A percentile compares a stretch with the other conserved stretches of the same genome.
Conservation (phyloP, 2,113 vertebrate species). For the Dissostichus mawsoni region DNA sequence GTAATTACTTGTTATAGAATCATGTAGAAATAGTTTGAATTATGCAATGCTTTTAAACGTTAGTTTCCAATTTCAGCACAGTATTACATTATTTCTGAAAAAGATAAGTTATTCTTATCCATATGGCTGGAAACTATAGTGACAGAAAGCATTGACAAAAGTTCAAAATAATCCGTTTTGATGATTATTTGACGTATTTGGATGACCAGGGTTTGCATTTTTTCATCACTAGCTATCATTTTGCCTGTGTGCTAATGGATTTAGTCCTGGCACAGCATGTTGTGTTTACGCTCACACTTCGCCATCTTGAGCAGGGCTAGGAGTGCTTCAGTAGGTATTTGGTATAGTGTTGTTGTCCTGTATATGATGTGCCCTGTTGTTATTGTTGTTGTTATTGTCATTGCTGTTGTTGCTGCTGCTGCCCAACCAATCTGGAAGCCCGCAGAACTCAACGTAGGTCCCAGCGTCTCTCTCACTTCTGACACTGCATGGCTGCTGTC, state of each 20-base stretch:
- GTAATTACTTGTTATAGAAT: conserved; percentile 1
- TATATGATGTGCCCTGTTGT: conserved; percentile 85
- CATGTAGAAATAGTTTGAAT: conserved; percentile 29
- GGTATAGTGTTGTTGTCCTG: conserved; percentile 75
- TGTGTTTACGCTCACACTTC: conserved; percentile 27
- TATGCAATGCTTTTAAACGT: conserved; percentile 65
- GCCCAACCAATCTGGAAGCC: conserved; percentile 84
- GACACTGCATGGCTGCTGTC: conserved; percentile 71
- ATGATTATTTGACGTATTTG: conserved; percentile 80
- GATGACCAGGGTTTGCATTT: conserved; percentile 75
- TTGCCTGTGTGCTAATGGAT: neutral
- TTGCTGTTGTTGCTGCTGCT: conserved; percentile 82
- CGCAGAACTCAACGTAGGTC: conserved; percentile 86
- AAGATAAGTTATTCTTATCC: neutral
- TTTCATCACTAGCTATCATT: conserved; percentile 50
- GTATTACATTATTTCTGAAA: neutral
- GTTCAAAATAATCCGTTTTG: conserved; percentile 61
- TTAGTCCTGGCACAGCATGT: conserved; percentile 25
- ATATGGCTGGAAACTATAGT: conserved; percentile 55
- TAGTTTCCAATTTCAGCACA: conserved; percentile 50
- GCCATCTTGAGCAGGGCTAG: conserved; percentile 34
- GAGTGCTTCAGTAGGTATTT: conserved; percentile 46
- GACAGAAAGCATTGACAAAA: conserved; percentile 72
- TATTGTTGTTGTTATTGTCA: conserved; percentile 66
- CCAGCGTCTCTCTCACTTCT: conserved; percentile 70